Evolutionary conservation across 2,797 vertebrate genomes (phyloP), one percentile per base, ranked within the genome.

Genomic region (Hoplostethus mediterraneus): DNA sequence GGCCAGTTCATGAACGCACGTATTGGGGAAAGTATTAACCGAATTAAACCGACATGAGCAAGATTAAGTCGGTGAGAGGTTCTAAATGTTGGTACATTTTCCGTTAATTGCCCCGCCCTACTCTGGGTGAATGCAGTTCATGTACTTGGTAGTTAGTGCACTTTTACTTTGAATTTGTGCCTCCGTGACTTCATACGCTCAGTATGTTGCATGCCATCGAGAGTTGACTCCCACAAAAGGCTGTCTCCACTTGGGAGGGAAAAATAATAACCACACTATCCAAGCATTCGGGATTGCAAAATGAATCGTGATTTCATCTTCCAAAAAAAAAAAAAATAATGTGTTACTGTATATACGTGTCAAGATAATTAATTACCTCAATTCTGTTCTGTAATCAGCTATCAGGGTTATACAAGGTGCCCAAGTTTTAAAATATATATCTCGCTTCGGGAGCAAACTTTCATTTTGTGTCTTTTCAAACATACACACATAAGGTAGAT

Each of bases 91-190:
- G 21, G 1, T 21, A 21, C 21, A 21, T 21, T 21, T 21, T 21
- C 21, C 1, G 21, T 21, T 21, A 21, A 21, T 21, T 21, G 21
- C 21, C 21, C 21, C 21, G 21, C 21, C 21, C 21, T 21, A 21
- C 45, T 67, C 53, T 53, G n/a, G 1, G 51, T 1, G 54, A 71
- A 68, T 28, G 45, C 58, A 42, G 42, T 82, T 81, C 49, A 73
- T 70, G 80, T 11, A 55, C 76, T 58, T 17, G 0, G 63, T 10
- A 63, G 67, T 77, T 75, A 81, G 58, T 51, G 54, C 21, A 1
- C 79, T 73, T 86, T 90, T 81, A 62, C 42, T 71, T 86, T 82
- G 82, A 53, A 89, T 89, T 79, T 73, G 73, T 9, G 31, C 62
- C 55, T 77, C 60, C 8, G 6, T 54, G 42, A 33, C 33, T 33